Evolutionary conservation across 2,113 vertebrate genomes (phyloP).

Genomic region (Cyprinus carpio): DNA sequence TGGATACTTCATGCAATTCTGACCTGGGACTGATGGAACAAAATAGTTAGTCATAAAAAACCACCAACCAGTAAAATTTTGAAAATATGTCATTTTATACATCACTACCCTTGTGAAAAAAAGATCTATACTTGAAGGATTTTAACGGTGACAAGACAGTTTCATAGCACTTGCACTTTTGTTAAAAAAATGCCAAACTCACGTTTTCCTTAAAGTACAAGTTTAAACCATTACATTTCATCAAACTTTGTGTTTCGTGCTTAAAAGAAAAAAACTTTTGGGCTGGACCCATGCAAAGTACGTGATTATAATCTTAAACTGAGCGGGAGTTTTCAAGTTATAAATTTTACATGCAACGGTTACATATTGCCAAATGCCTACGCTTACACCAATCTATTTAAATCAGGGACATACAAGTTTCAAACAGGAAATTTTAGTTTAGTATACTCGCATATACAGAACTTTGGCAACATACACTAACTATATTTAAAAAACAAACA

Average conservation of each 20-base stretch:
- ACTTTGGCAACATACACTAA: not conserved
- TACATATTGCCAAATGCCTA: too few relatives aligned
- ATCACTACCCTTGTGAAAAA: too few relatives aligned
- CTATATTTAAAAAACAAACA: not conserved
- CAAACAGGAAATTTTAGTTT: not conserved
- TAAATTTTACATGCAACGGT: too few relatives aligned
- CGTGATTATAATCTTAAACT: too few relatives aligned
- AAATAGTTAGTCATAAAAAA: not conserved
- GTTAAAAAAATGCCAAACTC: not conserved
- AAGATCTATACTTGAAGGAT: not conserved
- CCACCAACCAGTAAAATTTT: not conserved
- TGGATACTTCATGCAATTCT: not conserved
- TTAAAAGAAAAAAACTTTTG: too few relatives aligned
- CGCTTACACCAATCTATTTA: not conserved
- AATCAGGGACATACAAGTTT: not conserved
- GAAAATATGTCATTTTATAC: not conserved
- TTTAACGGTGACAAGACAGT: not conserved
- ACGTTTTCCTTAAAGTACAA: not conserved
- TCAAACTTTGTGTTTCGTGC: too few relatives aligned
- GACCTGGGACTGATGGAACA: too few relatives aligned
- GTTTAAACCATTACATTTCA: not conserved
- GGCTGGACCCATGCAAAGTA: too few relatives aligned
- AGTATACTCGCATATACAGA: not conserved
- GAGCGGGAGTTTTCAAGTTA: too few relatives aligned
- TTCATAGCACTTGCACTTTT: not conserved